A percentile compares a stretch with the other conserved stretches of the same genome.
Evolutionary conservation across 2,888 invertebrate genomes (phyloP).

Genomic region (Pedicia rivosa): DNA sequence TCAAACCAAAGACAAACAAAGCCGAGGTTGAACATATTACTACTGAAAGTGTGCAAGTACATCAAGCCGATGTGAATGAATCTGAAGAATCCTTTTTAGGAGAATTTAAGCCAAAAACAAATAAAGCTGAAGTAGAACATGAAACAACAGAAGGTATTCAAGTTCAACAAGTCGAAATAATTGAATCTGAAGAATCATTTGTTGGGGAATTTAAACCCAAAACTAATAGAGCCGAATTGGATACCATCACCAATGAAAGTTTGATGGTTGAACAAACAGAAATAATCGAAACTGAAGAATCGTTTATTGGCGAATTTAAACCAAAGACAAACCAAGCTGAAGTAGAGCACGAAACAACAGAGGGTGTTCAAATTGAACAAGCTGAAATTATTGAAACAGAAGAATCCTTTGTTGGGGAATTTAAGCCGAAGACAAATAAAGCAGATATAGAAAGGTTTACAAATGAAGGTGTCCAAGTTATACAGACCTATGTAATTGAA

Average conservation of each 20-base stretch:
- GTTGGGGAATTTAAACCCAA: background rate
- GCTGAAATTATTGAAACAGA: slow-evolving; percentile 11
- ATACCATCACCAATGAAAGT: too few species aligned
- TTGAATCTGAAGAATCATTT: background rate
- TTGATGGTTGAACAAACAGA: too few species aligned
- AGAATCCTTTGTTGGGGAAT: slow-evolving; percentile 18
- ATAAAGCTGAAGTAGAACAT: background rate
- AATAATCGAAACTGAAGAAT: too few species aligned
- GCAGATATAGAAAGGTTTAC: slow-evolving; percentile 2
- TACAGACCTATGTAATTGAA: slow-evolving; percentile 7
- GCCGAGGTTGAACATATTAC: slow-evolving; percentile 33
- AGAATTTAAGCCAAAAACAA: background rate
- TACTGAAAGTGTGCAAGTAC: slow-evolving; percentile 31
- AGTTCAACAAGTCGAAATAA: background rate
- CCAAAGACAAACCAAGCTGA: too few species aligned
- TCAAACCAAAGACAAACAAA: slow-evolving; percentile 32
- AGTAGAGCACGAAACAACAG: too few species aligned
- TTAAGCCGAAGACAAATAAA: slow-evolving; percentile 17
- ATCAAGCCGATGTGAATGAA: slow-evolving; percentile 17
- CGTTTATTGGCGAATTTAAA: too few species aligned
- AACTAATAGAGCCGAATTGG: too few species aligned
- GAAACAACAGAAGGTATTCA: slow-evolving; percentile 5
- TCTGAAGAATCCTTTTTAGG: slow-evolving; percentile 19
- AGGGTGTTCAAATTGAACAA: slow-evolving; percentile 2
- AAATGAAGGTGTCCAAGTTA: background rate